These are phyloP conservation scores for Erpobdella octoculata DNA, from an alignment of 2,888 invertebrate genomes.

Conservation along the genomic window DNA sequence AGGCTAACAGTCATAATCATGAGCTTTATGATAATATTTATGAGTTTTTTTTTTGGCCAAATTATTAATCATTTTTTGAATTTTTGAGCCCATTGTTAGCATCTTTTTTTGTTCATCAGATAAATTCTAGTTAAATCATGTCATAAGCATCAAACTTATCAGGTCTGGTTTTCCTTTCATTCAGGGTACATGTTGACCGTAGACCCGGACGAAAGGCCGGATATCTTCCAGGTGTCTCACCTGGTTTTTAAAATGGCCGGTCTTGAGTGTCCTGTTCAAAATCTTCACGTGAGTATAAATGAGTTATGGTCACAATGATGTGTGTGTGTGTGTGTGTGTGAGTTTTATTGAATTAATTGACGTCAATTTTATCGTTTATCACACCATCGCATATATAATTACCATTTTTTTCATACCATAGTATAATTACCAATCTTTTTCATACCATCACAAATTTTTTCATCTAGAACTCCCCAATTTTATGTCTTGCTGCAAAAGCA, in stretches of 20 bases:
- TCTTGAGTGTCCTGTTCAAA: slow-evolving; percentile 70
- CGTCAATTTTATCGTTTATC: no score
- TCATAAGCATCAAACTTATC: no score
- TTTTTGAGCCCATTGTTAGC: not conserved
- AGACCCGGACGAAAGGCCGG: slow-evolving; percentile 72
- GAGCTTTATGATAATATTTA: not conserved
- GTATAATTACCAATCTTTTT: no score
- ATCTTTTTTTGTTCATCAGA: not conserved
- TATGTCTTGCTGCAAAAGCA: no score
- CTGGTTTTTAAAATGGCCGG: slow-evolving; percentile 66
- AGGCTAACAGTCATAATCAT: not conserved
- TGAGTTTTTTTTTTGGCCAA: not conserved
- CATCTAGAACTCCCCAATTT: no score
- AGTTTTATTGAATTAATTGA: not conserved
- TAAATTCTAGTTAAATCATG: not conserved
- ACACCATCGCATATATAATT: no score
- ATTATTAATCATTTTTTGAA: not conserved
- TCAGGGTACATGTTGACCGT: slow-evolving; percentile 75
- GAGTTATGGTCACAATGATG: no score
- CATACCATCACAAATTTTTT: no score
- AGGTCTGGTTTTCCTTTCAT: no score
- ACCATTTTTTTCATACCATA: no score
- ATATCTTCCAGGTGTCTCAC: slow-evolving; percentile 74
- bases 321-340: no score
- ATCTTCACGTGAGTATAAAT: slow-evolving; percentile 61